phyloP scores from a whole-genome alignment of 2,888 invertebrate genomes.

The Lomographa bimaculata region DNA sequence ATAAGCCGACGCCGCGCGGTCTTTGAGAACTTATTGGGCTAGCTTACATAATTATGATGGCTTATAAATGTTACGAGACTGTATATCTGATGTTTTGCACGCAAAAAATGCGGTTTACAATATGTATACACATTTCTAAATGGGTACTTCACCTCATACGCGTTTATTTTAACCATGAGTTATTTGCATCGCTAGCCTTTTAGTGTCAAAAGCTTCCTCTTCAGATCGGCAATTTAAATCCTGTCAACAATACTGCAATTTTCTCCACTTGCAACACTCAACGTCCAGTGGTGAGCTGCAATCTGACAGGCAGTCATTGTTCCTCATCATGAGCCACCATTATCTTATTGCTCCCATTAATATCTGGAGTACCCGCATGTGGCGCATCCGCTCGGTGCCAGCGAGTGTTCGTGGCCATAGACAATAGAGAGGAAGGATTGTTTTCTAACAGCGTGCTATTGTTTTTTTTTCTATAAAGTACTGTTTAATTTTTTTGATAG shows the following conservation, averaged over 20 bases:
- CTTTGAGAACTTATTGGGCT: slow-evolving; percentile 43
- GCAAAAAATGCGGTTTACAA: no score
- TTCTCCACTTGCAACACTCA: slow-evolving; percentile 32
- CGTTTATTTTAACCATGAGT: no score
- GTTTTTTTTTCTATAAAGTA: slow-evolving; percentile 35
- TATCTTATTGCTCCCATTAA: slow-evolving; percentile 74
- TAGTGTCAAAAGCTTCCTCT: slow-evolving; percentile 10
- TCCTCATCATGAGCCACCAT: slow-evolving; percentile 56
- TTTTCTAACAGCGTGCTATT: slow-evolving; percentile 50
- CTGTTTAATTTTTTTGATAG: slow-evolving; percentile 39
- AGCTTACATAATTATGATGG: slow-evolving; percentile 56
- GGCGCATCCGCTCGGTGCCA: slow-evolving; percentile 68
- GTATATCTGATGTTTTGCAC: no score
- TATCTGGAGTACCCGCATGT: slow-evolving; percentile 66
- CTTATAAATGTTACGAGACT: no score
- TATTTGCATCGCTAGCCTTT: no score
- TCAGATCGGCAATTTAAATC: slow-evolving; percentile 4
- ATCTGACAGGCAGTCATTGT: slow-evolving; percentile 61
- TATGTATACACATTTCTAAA: no score
- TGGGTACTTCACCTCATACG: no score
- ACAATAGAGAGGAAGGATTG: slow-evolving; percentile 63
- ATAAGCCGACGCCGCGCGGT: slow-evolving; percentile 47
- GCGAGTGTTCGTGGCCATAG: slow-evolving; percentile 63
- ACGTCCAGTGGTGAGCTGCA: slow-evolving; percentile 37
- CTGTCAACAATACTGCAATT: slow-evolving; percentile 12